Evolutionary conservation across 1,140 invertebrate genomes (phyloP).

Genomic region (Scaptomyza graminum): DNA sequence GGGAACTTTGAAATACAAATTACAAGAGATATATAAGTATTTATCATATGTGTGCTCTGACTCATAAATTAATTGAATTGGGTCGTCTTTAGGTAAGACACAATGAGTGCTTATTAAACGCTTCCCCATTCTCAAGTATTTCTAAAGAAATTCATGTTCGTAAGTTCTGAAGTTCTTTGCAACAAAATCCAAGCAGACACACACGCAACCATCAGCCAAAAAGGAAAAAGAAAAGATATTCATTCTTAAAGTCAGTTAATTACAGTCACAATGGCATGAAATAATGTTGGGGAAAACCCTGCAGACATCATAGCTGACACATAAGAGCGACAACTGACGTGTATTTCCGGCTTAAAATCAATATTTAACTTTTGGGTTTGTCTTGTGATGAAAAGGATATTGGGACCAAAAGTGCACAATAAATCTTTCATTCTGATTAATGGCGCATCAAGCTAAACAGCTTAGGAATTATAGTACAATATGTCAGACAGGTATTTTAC

Average conservation of each 20-base stretch:
- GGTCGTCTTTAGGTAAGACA: conserved; percentile 65
- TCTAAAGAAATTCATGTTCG: conserved; percentile 25
- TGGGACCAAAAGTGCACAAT: not conserved
- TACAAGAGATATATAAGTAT: conserved; percentile 52
- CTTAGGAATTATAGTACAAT: too few species aligned
- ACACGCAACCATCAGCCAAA: conserved; percentile 19
- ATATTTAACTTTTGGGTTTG: conserved; percentile 9
- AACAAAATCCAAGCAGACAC: not conserved
- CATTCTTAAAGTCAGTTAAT: conserved; percentile 1
- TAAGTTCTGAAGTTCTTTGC: not conserved
- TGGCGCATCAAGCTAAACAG: not conserved
- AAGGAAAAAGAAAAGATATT: not conserved
- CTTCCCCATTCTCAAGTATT: conserved; percentile 20
- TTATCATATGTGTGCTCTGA: conserved; percentile 39
- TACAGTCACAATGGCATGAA: conserved; percentile 1
- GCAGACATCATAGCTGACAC: not conserved
- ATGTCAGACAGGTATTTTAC: too few species aligned
- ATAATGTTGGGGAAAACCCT: not conserved
- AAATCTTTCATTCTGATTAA: not conserved
- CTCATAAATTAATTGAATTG: conserved; percentile 71
- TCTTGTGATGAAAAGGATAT: not conserved
- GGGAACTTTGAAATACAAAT: conserved; percentile 78
- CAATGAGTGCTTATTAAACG: conserved; percentile 73
- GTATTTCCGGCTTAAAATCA: conserved; percentile 18
- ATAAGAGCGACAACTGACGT: not conserved